Base-by-base conservation (phyloP, 2,113 vertebrate genomes). In the Syngnathus floridae region DNA sequence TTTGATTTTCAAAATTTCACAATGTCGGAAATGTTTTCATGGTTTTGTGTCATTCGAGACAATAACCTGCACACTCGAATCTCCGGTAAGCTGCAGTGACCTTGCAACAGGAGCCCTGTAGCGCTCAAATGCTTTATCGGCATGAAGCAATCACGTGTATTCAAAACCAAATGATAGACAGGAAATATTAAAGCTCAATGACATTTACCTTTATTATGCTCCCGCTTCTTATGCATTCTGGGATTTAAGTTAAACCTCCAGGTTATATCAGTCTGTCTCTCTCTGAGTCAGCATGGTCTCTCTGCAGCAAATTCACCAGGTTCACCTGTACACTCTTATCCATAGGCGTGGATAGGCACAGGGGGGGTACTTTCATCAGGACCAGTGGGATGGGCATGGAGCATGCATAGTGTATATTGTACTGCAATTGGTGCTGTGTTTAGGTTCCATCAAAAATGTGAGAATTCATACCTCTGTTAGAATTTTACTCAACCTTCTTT, bases 121-220 rank as follows among this genome's bases (percentile, higher is more conserved):
- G 70, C 36, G 51, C 75, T 80, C 75, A 67, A 84, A 74, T 79
- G 77, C 75, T 74, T 84, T 75, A 82, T 85, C 78, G 77, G 64
- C 59, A 40, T 64, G 62, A 48, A 64, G 73, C 67, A 77, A 84
- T 91, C 81, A 68, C 77, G 82, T 79, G 77, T 82, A 84, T 90
- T 88, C 72, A n/a, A 40, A 87, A 84, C 86, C 76, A 76, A 87
- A 85, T 86, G 89, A 88, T 85, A 86, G 87, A 83, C 77, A 78
- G 75, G 72, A 62, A 31, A 85, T 78, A 81, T 79, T 78, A 82
- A 90, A 90, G 88, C 84, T 79, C 84, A 82, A 64, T 89, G 86
- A 90, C 85, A 88, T 91, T 90, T 73, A 69, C 70, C 68, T 85
- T 87, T 84, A 68, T 82, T 87, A 78, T 81, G 77, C 67, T 67